phyloP scores from a whole-genome alignment of 2,797 vertebrate genomes.

The Myotis findleyi region DNA sequence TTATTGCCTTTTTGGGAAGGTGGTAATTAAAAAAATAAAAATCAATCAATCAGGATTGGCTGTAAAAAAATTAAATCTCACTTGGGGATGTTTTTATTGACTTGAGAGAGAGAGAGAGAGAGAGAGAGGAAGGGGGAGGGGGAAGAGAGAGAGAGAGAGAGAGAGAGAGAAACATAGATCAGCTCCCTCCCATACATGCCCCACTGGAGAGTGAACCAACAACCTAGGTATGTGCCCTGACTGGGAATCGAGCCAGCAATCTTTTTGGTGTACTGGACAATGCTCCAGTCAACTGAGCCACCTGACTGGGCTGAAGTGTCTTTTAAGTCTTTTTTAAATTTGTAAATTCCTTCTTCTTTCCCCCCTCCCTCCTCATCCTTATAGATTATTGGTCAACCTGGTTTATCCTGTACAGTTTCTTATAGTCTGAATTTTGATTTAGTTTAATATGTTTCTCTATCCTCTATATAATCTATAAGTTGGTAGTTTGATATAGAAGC shows the following conservation, averaged over 20 bases:
- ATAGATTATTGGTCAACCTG: constrained; percentile 28
- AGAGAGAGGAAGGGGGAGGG: not conserved
- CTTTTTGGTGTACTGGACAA: not conserved
- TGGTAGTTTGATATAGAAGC: constrained; percentile 19
- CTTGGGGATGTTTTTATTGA: not conserved
- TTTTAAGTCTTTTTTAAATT: not conserved
- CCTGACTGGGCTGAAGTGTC: not conserved
- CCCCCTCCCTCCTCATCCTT: not conserved
- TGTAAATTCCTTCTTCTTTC: not conserved
- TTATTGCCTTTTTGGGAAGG: not conserved
- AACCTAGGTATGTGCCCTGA: too few species aligned
- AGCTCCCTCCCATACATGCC: not conserved
- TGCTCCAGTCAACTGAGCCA: not conserved
- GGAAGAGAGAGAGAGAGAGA: not conserved
- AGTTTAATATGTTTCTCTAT: not conserved
- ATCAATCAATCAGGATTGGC: not conserved
- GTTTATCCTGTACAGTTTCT: constrained; percentile 45
- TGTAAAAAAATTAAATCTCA: not conserved
- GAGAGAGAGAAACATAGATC: not conserved
- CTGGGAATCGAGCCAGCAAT: not conserved
- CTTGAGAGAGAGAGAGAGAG: not conserved
- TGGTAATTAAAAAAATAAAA: not conserved
- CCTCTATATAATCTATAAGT: not conserved
- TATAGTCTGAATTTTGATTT: constrained; percentile 37
- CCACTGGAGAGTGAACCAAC: not conserved